Evolutionary conservation across 2,888 invertebrate genomes (phyloP).

Genomic region (Diplolepis rosae): DNA sequence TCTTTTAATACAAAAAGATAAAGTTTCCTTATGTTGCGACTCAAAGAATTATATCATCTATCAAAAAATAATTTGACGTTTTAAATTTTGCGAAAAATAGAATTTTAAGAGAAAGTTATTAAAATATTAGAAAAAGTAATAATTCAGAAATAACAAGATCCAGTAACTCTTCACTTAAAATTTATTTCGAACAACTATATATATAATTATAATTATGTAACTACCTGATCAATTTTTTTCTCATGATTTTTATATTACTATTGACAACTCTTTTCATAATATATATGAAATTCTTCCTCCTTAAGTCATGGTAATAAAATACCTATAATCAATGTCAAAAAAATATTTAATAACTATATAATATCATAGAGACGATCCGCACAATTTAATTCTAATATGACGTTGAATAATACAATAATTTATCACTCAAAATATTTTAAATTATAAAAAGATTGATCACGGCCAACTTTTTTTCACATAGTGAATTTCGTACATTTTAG

Average conservation of each 20-base stretch:
- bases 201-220: neutral
- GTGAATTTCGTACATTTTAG: neutral
- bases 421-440: neutral
- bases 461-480: neutral
- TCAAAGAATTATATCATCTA: neutral
- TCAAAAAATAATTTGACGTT: neutral
- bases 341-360: neutral
- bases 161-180: neutral
- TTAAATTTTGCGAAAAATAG: neutral
- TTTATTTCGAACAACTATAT: neutral
- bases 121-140: neutral
- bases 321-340: neutral
- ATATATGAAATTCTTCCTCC: conserved; percentile 6
- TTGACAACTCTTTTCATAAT: neutral
- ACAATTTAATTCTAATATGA: neutral
- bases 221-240: neutral
- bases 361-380: neutral
- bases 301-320: conserved; percentile 18
- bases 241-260: neutral
- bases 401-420: neutral
- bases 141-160: neutral
- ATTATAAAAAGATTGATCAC: neutral
- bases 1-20: neutral
- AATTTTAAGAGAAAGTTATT: neutral
- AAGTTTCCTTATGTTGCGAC: too few species aligned